phyloP scores from a whole-genome alignment of 2,113 vertebrate genomes.

The Sardina pilchardus region DNA sequence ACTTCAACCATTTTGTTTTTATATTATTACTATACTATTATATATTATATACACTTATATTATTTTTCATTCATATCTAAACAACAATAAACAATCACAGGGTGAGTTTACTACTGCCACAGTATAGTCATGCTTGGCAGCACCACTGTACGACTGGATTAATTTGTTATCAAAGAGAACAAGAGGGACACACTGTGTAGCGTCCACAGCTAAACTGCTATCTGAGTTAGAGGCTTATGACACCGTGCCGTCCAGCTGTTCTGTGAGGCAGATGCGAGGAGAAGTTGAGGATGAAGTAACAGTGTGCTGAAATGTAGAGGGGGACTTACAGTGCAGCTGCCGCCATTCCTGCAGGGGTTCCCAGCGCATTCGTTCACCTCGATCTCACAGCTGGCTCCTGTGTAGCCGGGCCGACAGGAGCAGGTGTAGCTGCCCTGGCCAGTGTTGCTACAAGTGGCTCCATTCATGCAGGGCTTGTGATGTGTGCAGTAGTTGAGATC shows the following conservation, averaged over 20 bases:
- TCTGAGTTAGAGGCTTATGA: neutral
- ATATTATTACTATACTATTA: too few species aligned
- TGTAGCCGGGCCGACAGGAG: conserved; percentile 88
- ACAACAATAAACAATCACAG: neutral
- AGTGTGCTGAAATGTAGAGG: neutral
- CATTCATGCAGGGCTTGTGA: conserved; percentile 94
- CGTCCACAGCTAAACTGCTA: neutral
- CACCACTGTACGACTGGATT: neutral
- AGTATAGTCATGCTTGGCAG: neutral
- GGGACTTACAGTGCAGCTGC: conserved; percentile 88
- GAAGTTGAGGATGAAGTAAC: neutral
- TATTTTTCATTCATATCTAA: neutral
- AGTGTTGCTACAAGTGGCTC: conserved; percentile 95
- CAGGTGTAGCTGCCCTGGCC: conserved; percentile 99
- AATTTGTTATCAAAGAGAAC: too few species aligned
- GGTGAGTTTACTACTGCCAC: neutral
- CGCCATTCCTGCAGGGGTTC: conserved; percentile 90
- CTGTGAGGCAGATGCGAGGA: neutral
- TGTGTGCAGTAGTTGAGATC: conserved; percentile 99
- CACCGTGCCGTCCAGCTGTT: neutral
- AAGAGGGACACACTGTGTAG: too few species aligned
- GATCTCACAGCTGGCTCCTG: conserved; percentile 87
- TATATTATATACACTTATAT: too few species aligned
- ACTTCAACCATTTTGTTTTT: neutral
- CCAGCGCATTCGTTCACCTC: conserved; percentile 86